Evolutionary conservation across 2,113 vertebrate genomes (phyloP).

Genomic region (Stomatorhinus ivindoensis): DNA sequence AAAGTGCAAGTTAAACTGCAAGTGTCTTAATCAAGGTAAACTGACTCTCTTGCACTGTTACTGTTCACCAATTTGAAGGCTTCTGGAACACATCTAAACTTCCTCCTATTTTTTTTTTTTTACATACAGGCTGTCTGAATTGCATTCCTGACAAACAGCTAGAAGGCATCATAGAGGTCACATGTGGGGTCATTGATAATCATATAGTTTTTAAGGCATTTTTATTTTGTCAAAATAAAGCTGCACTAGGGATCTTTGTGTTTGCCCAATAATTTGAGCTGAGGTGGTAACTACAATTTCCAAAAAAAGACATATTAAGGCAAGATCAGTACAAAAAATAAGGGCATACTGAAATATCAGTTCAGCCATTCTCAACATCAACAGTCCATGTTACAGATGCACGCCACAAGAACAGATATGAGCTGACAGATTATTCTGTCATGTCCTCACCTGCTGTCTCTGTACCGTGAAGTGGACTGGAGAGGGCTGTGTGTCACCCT

Average conservation of each 20-base stretch:
- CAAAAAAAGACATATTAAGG: background rate
- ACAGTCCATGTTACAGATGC: background rate
- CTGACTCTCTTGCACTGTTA: background rate
- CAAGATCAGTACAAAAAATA: background rate
- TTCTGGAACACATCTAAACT: background rate
- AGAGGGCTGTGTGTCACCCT: constrained; percentile 87
- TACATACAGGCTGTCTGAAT: background rate
- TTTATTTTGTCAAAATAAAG: background rate
- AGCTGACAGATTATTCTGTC: background rate
- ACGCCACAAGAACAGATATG: background rate
- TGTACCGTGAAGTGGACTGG: constrained; percentile 82
- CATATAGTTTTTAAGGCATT: background rate
- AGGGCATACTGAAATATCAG: background rate
- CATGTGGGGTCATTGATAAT: background rate
- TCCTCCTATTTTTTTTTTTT: background rate
- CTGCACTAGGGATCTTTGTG: background rate
- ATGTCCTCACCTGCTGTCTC: constrained; percentile 77
- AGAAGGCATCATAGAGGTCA: background rate
- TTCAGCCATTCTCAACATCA: background rate
- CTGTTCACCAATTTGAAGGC: background rate
- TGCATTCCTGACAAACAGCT: background rate
- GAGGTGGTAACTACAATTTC: background rate
- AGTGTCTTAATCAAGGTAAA: background rate
- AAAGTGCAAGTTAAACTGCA: background rate
- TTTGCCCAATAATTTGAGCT: background rate